phyloP scores from a whole-genome alignment of 2,888 invertebrate genomes.

The Apamea monoglypha region DNA sequence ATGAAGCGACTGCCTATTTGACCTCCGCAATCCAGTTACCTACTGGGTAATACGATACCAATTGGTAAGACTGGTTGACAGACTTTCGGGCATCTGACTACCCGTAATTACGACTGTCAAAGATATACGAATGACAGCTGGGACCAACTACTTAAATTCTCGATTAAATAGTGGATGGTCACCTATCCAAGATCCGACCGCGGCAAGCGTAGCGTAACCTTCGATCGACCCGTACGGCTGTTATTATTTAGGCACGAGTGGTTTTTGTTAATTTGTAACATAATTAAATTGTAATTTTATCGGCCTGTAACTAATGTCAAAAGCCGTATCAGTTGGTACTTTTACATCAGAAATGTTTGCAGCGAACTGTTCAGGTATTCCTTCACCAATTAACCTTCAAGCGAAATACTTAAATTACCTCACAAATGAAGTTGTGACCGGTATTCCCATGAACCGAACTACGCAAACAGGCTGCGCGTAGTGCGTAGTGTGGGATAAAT shows the following conservation, averaged over 20 bases:
- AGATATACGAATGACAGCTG: too few relatives aligned
- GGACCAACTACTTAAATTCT: not conserved
- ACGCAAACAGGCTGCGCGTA: conserved; percentile 39
- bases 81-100: not conserved
- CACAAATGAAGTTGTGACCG: conserved; percentile 49
- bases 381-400: conserved; percentile 39
- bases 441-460: conserved; percentile 50
- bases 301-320: not conserved
- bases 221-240: too few relatives aligned
- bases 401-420: conserved; percentile 36
- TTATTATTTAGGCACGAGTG: too few relatives aligned
- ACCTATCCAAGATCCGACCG: not conserved
- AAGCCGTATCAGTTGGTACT: not conserved
- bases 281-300: not conserved
- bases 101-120: not conserved
- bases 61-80: not conserved
- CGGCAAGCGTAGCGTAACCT: not conserved
- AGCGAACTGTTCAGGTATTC: not conserved
- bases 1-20: not conserved
- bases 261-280: not conserved
- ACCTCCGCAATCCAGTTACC: not conserved
- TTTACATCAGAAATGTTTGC: not conserved
- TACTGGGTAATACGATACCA: not conserved
- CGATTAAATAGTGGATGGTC: not conserved
- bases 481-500: conserved; percentile 69